Percentiles rank a stretch among this genome's conserved stretches.
phyloP scores from a whole-genome alignment of 2,888 invertebrate genomes.

The Flexamia atlantica region DNA sequence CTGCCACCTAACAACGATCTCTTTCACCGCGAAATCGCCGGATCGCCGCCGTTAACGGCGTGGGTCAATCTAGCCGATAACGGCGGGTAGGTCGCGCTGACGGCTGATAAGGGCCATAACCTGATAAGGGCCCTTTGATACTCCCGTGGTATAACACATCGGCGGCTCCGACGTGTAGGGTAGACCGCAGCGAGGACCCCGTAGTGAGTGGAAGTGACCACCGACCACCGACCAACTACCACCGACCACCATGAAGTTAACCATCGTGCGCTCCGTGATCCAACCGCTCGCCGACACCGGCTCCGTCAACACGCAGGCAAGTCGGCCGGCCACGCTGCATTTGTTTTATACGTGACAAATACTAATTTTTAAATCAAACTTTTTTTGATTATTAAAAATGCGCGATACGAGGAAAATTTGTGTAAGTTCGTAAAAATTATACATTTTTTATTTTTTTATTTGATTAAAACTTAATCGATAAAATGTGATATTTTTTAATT shows the following conservation, averaged over 20 bases:
- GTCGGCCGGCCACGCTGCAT: not conserved
- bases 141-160: slow-evolving; percentile 5
- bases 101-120: slow-evolving; percentile 5
- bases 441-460: no score
- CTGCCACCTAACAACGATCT: not conserved
- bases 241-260: slow-evolving; percentile 45
- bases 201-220: not conserved
- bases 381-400: no score
- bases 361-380: no score
- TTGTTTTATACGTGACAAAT: no score
- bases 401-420: no score
- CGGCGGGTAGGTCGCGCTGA: slow-evolving; percentile 3
- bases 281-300: slow-evolving; percentile 6
- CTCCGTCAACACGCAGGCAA: slow-evolving; percentile 26
- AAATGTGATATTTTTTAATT: no score
- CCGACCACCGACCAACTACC: not conserved
- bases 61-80: slow-evolving; percentile 20
- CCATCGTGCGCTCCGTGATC: slow-evolving; percentile 9
- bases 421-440: no score
- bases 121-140: slow-evolving; percentile 25
- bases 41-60: not conserved
- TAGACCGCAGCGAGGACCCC: not conserved
- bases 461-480: no score
- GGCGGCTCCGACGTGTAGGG: not conserved
- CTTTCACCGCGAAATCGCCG: not conserved